These are phyloP conservation scores for Philereme vetulata DNA, from an alignment of 2,888 invertebrate species.

Conservation along the genomic window DNA sequence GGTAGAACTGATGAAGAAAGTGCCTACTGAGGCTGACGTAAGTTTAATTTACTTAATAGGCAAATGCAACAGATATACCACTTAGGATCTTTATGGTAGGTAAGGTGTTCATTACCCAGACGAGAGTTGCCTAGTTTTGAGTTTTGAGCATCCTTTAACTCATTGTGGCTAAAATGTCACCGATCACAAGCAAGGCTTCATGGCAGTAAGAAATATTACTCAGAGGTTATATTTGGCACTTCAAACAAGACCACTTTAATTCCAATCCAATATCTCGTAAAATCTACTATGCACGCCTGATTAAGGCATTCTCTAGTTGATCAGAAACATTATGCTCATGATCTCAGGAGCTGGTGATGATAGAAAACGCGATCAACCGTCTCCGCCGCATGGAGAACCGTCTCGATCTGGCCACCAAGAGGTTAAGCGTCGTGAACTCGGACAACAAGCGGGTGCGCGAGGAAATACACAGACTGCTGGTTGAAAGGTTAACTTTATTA, in stretches of 20 bases:
- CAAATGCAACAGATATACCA: too few species aligned
- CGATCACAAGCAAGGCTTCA: too few species aligned
- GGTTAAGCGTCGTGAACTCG: conserved; percentile 88
- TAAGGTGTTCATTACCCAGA: too few species aligned
- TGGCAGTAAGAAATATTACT: too few species aligned
- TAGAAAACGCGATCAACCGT: conserved; percentile 78
- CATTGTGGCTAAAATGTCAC: too few species aligned
- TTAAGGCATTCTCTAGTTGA: too few species aligned
- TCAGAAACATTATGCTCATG: background rate
- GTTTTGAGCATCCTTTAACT: too few species aligned
- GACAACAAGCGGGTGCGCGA: conserved; percentile 88
- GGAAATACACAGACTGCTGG: conserved; percentile 91
- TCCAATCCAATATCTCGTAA: too few species aligned
- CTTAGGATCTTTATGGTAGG: too few species aligned
- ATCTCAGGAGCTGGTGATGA: conserved; percentile 68
- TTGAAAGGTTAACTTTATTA: conserved; percentile 85
- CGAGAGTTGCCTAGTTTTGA: too few species aligned
- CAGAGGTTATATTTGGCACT: too few species aligned
- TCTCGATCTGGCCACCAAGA: conserved; percentile 89
- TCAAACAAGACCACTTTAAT: too few species aligned
- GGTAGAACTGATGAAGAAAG: conserved; percentile 64
- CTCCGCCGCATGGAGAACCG: conserved; percentile 87
- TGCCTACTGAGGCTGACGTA: conserved; percentile 74
- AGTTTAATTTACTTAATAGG: conserved; percentile 26
- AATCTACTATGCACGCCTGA: background rate